Percentiles rank a stretch among this genome's conserved stretches.
Evolutionary conservation across 2,888 invertebrate species (phyloP).

Genomic region (Pycnomerus fuliginosus): DNA sequence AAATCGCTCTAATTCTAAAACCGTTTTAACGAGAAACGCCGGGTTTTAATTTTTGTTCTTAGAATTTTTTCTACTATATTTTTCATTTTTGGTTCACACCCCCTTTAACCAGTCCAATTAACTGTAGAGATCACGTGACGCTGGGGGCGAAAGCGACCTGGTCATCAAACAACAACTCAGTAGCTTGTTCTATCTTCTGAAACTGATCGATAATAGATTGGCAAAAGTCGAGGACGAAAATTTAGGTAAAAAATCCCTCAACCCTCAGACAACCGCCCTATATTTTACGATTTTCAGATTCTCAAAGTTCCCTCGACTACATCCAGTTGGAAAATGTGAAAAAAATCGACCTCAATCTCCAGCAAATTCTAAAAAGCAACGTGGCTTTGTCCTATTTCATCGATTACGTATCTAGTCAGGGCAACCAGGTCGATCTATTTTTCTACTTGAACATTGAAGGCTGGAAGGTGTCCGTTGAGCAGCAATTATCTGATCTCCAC

Average conservation of each 20-base stretch:
- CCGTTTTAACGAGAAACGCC: too few species aligned
- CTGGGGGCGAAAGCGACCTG: conserved; percentile 80
- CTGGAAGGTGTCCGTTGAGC: conserved; percentile 70
- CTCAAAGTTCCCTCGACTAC: conserved; percentile 28
- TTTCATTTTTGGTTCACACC: too few species aligned
- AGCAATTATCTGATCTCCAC: conserved; percentile 63
- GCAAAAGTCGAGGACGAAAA: conserved; percentile 48
- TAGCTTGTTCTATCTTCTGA: conserved; percentile 77
- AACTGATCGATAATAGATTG: conserved; percentile 65
- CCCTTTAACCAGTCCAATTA: too few species aligned
- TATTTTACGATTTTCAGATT: conserved; percentile 6
- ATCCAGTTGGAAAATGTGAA: conserved; percentile 44
- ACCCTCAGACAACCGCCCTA: conserved; percentile 1
- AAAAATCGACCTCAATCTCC: conserved; percentile 62
- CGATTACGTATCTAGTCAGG: conserved; percentile 71
- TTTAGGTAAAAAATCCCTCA: conserved; percentile 21
- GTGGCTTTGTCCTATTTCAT: conserved; percentile 75
- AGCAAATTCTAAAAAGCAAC: conserved; percentile 74
- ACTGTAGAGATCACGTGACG: conserved; percentile 73
- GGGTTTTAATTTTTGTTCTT: too few species aligned
- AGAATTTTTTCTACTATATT: neutral
- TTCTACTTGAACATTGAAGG: conserved; percentile 77
- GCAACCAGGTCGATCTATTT: conserved; percentile 71
- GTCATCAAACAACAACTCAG: conserved; percentile 83
- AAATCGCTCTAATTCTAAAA: too few species aligned